Conservation (phyloP, 2,888 invertebrate genomes). For the Athalia circularis region DNA sequence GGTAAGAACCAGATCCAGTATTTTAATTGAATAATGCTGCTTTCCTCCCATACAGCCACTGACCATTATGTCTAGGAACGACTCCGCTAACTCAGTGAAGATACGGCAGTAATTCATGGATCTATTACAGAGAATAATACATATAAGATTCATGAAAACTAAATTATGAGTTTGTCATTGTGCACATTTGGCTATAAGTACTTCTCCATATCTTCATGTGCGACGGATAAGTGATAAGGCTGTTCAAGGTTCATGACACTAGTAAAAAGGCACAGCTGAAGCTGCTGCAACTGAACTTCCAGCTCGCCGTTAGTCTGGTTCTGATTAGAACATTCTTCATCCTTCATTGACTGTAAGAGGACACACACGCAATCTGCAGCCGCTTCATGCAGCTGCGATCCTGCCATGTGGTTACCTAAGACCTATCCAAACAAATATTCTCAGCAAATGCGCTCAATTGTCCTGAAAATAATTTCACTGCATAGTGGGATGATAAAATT, state of each 20-base stretch:
- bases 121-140: conserved; percentile 70
- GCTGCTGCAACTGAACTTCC: conserved; percentile 76
- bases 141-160: conserved; percentile 34
- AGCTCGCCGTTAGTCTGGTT: conserved; percentile 75
- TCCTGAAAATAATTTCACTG: not conserved
- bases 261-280: conserved; percentile 88
- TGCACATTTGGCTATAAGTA: conserved; percentile 57
- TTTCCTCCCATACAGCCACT: conserved; percentile 78
- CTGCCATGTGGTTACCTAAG: conserved; percentile 79
- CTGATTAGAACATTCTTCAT: conserved; percentile 66
- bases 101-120: conserved; percentile 95
- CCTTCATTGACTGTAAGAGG: conserved; percentile 88
- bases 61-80: conserved; percentile 90
- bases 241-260: conserved; percentile 88
- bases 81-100: conserved; percentile 95
- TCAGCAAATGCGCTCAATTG: not conserved
- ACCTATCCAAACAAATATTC: conserved; percentile 69
- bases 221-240: conserved; percentile 93
- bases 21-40: conserved; percentile 86
- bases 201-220: conserved; percentile 95
- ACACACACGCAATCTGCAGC: conserved; percentile 94
- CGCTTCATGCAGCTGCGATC: conserved; percentile 86
- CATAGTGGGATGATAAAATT: not conserved
- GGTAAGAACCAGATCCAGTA: conserved; percentile 90
- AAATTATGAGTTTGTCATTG: not conserved